These are phyloP conservation scores for Trichonephila inaurata DNA, from an alignment of 1,140 invertebrate genomes.

Conservation along the genomic window DNA sequence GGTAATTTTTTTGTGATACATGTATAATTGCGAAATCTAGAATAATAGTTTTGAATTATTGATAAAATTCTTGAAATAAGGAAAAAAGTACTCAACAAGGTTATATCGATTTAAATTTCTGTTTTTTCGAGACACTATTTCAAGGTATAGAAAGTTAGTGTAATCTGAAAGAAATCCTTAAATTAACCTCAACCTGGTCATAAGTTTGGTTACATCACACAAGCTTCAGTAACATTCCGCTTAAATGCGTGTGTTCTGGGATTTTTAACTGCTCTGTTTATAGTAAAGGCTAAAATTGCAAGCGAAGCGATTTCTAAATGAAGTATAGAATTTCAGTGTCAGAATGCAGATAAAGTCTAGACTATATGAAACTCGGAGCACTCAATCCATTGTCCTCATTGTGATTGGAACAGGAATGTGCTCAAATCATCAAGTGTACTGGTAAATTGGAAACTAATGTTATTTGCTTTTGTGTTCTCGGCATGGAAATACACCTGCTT, in stretches of 20 bases:
- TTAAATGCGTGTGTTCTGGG: background rate
- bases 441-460: background rate
- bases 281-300: background rate
- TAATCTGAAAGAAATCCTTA: no score
- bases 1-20: no score
- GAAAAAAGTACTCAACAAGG: no score
- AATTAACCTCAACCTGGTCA: no score
- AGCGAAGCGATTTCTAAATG: background rate
- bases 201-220: background rate
- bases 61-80: no score
- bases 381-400: background rate
- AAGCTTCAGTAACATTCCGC: background rate
- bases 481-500: slow-evolving; percentile 15
- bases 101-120: no score
- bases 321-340: background rate
- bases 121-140: no score
- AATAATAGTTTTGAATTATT: no score
- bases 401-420: slow-evolving; percentile 23
- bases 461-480: background rate
- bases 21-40: no score
- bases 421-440: background rate
- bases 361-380: background rate
- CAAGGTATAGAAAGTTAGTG: no score
- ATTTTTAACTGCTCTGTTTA: background rate
- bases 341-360: slow-evolving; percentile 11